Percentiles rank a stretch among this genome's conserved stretches.
Conservation (phyloP, 2,888 invertebrate genomes). For the Antheraea yamamai region DNA sequence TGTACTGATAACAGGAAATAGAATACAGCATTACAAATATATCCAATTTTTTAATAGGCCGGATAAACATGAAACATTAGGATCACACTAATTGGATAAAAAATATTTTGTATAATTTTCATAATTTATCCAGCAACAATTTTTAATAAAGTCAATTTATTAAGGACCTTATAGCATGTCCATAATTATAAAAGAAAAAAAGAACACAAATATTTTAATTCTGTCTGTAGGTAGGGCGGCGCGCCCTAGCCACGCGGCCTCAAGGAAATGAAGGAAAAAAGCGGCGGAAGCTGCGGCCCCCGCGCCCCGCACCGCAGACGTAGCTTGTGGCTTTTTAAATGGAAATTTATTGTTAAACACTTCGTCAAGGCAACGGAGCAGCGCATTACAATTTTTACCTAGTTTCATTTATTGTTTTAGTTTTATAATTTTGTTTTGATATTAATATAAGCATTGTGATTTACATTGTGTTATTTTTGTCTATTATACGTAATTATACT, state of each 20-base stretch:
- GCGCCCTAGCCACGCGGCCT: conserved; percentile 71
- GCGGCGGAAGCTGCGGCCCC: conserved; percentile 71
- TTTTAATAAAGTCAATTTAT: conserved; percentile 23
- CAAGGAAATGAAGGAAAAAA: conserved; percentile 81
- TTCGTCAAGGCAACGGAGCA: conserved; percentile 72
- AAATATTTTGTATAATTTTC: neutral
- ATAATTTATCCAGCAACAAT: conserved; percentile 13
- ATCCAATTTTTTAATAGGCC: neutral
- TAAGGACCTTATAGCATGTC: conserved; percentile 43
- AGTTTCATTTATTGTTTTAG: conserved; percentile 41
- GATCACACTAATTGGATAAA: neutral
- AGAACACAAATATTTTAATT: conserved; percentile 73
- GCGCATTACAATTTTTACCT: conserved; percentile 63
- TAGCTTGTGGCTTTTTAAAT: conserved; percentile 79
- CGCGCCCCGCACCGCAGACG: conserved; percentile 36
- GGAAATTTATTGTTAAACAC: conserved; percentile 82
- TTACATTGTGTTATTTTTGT: neutral
- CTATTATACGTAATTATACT: neutral
- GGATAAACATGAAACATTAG: neutral
- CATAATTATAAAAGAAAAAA: conserved; percentile 42
- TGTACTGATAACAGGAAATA: no score
- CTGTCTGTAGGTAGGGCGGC: conserved; percentile 56
- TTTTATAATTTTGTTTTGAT: conserved; percentile 27
- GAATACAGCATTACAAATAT: neutral
- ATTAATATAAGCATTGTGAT: conserved; percentile 21